A percentile compares a stretch with the other conserved stretches of the same genome.
Conservation (phyloP, 64 coral and sea anemone genomes). For the Pachyseris speciosa region DNA sequence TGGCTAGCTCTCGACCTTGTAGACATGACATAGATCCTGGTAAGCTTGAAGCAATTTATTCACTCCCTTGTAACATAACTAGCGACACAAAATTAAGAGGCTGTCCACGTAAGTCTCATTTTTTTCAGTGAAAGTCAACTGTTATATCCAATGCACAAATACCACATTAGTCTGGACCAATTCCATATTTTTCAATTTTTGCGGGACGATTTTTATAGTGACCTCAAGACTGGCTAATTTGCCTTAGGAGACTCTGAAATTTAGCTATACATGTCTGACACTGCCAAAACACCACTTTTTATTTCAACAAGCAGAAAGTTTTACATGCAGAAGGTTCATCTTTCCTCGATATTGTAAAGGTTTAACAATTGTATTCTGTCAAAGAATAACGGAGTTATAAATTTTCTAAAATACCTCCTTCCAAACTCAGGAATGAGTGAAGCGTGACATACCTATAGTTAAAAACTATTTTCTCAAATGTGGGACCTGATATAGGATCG, state of each 20-base stretch:
- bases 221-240: no score
- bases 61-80: no score
- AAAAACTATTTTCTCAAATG: neutral
- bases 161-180: no score
- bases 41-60: no score
- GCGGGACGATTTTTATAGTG: neutral
- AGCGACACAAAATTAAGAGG: no score
- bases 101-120: neutral
- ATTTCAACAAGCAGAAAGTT: no score
- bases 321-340: neutral
- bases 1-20: no score
- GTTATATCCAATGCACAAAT: neutral
- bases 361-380: neutral
- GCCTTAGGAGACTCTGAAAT: no score
- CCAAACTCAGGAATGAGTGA: neutral
- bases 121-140: neutral
- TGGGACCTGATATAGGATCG: neutral
- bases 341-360: neutral
- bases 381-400: no score
- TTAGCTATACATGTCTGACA: no score
- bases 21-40: no score
- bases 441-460: neutral
- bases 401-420: neutral
- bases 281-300: no score
- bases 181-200: neutral